Conservation (phyloP, 2,888 invertebrate species). For the Idaea biselata region DNA sequence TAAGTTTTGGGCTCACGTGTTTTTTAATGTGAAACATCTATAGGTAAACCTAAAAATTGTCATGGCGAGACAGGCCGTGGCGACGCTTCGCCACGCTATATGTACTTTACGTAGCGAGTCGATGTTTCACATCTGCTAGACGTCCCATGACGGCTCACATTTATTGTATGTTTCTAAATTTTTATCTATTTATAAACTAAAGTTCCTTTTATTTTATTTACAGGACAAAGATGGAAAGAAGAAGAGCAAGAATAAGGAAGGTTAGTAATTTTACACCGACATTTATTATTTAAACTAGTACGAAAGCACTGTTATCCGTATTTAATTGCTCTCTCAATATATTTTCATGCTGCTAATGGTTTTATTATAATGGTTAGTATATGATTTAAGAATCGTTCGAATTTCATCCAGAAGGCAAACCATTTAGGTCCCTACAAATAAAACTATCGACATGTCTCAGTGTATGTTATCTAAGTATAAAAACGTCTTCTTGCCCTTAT, state of each 20-base stretch:
- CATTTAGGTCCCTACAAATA: neutral
- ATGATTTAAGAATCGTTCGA: neutral
- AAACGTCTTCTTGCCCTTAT: too few species aligned
- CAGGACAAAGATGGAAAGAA: conserved; percentile 93
- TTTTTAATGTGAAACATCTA: too few species aligned
- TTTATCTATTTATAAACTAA: neutral
- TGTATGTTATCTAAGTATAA: too few species aligned
- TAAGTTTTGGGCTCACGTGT: too few species aligned
- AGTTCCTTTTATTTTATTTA: conserved; percentile 37
- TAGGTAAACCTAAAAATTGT: too few species aligned
- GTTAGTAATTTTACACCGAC: conserved; percentile 72
- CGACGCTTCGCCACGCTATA: too few species aligned
- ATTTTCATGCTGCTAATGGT: conserved; percentile 40
- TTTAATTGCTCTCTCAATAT: conserved; percentile 2
- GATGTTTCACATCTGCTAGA: too few species aligned
- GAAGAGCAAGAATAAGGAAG: conserved; percentile 94
- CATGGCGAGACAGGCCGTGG: too few species aligned
- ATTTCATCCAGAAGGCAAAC: neutral
- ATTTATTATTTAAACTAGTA: neutral
- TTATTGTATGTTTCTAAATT: neutral
- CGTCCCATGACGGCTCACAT: too few species aligned
- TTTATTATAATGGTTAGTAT: conserved; percentile 39
- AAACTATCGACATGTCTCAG: neutral
- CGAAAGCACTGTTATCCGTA: neutral
- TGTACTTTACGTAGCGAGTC: too few species aligned